Percentiles rank a stretch among this genome's conserved stretches.
Evolutionary conservation across 2,797 vertebrate genomes (phyloP).

Genomic region (Salmo trutta): DNA sequence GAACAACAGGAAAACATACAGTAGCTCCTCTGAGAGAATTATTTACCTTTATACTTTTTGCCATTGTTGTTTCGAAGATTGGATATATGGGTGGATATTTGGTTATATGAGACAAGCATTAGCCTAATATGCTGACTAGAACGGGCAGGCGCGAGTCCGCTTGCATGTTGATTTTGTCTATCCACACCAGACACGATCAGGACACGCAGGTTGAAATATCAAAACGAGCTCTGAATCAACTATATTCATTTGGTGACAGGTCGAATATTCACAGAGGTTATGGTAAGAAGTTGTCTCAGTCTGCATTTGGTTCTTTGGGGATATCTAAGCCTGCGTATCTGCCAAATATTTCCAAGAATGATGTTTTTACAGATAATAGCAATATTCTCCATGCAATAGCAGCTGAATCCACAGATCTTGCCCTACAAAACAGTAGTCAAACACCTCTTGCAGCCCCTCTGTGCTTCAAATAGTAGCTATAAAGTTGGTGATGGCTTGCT

Average conservation of each 20-base stretch:
- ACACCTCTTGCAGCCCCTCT: constrained; percentile 10
- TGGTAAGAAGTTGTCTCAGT: no score
- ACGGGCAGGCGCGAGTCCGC: no score
- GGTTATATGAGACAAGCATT: no score
- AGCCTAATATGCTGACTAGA: no score
- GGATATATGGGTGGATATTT: no score
- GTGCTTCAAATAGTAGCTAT: constrained; percentile 38
- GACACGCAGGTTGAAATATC: no score
- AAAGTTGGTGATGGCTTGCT: constrained; percentile 52
- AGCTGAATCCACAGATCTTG: constrained; percentile 5
- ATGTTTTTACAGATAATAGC: constrained; percentile 12
- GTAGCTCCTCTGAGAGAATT: not conserved
- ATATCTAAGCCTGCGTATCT: not conserved
- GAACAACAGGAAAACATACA: not conserved
- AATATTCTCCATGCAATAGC: not conserved
- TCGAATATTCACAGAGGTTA: not conserved
- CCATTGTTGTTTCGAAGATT: no score
- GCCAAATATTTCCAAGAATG: constrained; percentile 2
- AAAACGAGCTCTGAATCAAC: no score
- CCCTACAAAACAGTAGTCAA: not conserved
- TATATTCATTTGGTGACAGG: no score
- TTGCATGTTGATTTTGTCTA: no score
- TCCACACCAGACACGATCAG: no score
- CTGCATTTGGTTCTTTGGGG: not conserved
- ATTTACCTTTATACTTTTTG: not conserved